Percentiles rank a stretch among this genome's conserved stretches.
phyloP scores from a whole-genome alignment of 2,113 vertebrate genomes.

The Montifringilla adamsi region DNA sequence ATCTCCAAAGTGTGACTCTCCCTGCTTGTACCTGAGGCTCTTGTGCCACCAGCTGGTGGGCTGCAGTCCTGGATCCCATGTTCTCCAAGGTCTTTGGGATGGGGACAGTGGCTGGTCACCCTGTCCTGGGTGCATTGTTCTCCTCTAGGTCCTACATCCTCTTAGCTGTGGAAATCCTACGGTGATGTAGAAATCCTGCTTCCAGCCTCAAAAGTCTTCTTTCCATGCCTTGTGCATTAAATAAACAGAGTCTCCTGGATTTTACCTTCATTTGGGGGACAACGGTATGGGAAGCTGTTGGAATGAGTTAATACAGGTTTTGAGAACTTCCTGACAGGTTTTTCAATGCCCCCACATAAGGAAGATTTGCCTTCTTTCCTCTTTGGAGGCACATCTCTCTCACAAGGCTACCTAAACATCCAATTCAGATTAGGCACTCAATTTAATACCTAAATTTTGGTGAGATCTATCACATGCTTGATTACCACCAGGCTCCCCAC shows the following conservation, averaged over 20 bases:
- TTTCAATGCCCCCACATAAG: accelerated
- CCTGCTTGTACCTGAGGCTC: not conserved
- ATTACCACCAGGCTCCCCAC: not conserved
- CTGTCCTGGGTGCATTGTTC: not conserved
- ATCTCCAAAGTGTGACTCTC: not conserved
- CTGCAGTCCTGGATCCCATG: not conserved
- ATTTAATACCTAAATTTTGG: not conserved
- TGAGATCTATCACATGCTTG: not conserved
- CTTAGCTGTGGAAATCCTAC: not conserved
- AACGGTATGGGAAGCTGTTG: not conserved
- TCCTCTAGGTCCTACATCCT: not conserved
- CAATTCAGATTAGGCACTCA: not conserved
- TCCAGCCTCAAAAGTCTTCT: not conserved
- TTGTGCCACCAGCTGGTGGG: not conserved
- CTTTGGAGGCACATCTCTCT: not conserved
- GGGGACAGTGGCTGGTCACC: not conserved
- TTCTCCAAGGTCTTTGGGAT: not conserved
- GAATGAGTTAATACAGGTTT: not conserved
- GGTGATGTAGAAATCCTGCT: not conserved
- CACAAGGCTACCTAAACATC: not conserved
- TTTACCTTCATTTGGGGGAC: not conserved
- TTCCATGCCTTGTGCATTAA: not conserved
- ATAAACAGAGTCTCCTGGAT: not conserved
- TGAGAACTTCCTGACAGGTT: not conserved
- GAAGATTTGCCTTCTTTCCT: not conserved